Evolutionary conservation across 1,140 invertebrate genomes (phyloP), one percentile per base, ranked within the genome.

Genomic region (Procambarus clarkii): DNA sequence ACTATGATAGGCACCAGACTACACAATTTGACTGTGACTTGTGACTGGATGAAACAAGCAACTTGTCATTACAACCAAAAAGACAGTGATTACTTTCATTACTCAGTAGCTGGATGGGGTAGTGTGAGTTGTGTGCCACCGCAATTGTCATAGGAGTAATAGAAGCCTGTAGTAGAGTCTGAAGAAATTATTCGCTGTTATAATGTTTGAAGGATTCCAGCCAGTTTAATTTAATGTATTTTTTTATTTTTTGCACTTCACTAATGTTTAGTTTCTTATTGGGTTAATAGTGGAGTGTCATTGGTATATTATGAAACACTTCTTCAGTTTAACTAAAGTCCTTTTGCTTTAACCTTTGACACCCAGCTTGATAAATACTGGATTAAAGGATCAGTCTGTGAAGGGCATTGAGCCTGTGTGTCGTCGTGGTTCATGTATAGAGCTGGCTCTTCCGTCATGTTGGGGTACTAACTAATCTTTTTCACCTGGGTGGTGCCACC

Each of bases 1-100:
- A 81, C 24, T 81, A 13, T 78, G 46, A 54, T 50, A 54, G 45
- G 24, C 21, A n/a, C 34, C 11, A 69, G 84, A 86, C 84, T 86
- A 74, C 46, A 58, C 84, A 60, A 5, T 71, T 60, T 58, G 85
- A 86, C 76, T 54, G 48, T 81, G 85, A 86, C 85, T 58, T 78
- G 7, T 78, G 85, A 86, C 85, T 54, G n/a, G 48, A 81, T 54
- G 48, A 81, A 13, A 24, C 8, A 86, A 24, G 13, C n/a, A 86
- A 45, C 15, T 78, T 78, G 13, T 77, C 48, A 77, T 58, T 81
- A 18, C 74, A 83, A 45, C 58, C 81, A 83, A 83, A 82, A 83
- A 83, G 81, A 83, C 58, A 83, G 7, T 48, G 58, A 83, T 60
- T 83, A 82, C 34, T 78, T 64, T 64, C 5, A 74, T 74, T 21